Percentiles rank a stretch among this genome's conserved stretches.
phyloP scores from a whole-genome alignment of 1,140 invertebrate species.

The Hyles euphorbiae region DNA sequence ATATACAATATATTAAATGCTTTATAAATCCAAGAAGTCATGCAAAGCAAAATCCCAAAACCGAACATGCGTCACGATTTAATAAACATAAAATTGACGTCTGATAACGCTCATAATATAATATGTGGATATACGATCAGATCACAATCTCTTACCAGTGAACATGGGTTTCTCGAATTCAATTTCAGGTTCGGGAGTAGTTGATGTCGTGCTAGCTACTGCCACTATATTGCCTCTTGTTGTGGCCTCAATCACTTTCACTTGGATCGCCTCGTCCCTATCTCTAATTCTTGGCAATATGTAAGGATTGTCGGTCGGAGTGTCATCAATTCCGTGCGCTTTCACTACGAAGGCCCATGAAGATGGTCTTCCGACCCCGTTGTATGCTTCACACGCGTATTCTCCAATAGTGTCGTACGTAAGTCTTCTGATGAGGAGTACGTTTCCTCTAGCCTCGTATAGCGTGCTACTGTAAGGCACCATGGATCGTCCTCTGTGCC shows the following conservation, averaged over 20 bases:
- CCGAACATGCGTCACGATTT: constrained; percentile 8
- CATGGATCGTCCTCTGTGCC: constrained; percentile 86
- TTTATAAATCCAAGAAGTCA: constrained; percentile 7
- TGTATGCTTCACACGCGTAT: constrained; percentile 93
- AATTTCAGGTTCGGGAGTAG: constrained; percentile 10
- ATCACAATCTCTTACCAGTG: constrained; percentile 42
- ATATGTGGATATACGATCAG: too few relatives aligned
- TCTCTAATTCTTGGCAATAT: constrained; percentile 41
- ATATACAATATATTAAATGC: too few relatives aligned
- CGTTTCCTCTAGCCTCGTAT: constrained; percentile 85
- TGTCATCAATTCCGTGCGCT: constrained; percentile 79
- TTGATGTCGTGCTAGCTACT: constrained; percentile 6
- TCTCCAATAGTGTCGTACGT: constrained; percentile 83
- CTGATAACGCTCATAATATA: too few relatives aligned
- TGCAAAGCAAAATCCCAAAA: constrained; percentile 21
- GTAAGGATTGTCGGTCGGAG: constrained; percentile 46
- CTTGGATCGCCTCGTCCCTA: constrained; percentile 25
- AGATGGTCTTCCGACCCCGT: constrained; percentile 85
- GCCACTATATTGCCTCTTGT: neutral
- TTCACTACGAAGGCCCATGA: constrained; percentile 84
- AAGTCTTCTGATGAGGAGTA: constrained; percentile 84
- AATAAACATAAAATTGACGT: too few relatives aligned
- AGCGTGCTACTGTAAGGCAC: constrained; percentile 82
- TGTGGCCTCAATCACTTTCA: neutral
- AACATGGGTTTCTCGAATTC: constrained; percentile 40